phyloP scores from a whole-genome alignment of 2,797 vertebrate genomes.

The Distichodus sexfasciatus region DNA sequence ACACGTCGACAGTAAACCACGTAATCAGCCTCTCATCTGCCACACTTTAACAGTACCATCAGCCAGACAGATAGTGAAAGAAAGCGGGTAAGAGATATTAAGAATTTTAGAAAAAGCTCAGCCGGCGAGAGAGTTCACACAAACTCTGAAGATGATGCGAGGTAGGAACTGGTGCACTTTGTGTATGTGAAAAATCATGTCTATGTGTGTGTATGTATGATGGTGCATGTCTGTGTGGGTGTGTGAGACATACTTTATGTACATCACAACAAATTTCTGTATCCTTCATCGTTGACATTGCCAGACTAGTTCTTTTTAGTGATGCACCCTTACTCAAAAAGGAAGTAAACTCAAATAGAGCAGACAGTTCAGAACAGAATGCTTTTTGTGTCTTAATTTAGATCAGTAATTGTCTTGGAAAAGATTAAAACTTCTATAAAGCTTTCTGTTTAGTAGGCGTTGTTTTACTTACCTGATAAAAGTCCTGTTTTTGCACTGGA shows the following conservation, averaged over 20 bases:
- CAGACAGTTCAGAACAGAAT: not conserved
- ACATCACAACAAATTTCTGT: conserved; percentile 26
- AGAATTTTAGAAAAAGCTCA: conserved; percentile 20
- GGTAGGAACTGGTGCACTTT: conserved; percentile 67
- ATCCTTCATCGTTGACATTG: not conserved
- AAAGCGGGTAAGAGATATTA: conserved; percentile 32
- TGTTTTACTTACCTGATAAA: not conserved
- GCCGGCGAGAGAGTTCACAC: conserved; percentile 34
- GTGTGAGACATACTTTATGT: conserved; percentile 33
- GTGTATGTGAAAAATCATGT: conserved; percentile 17
- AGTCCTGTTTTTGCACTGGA: not conserved
- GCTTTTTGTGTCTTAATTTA: not conserved
- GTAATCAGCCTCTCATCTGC: conserved; percentile 45
- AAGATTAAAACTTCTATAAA: not conserved
- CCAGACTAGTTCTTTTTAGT: not conserved
- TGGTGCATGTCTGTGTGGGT: conserved; percentile 11
- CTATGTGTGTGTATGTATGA: conserved; percentile 11
- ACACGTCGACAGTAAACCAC: conserved; percentile 38
- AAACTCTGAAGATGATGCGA: conserved; percentile 74
- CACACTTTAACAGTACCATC: conserved; percentile 42
- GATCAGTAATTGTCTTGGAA: not conserved
- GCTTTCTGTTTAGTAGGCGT: not conserved
- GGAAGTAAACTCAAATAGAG: not conserved
- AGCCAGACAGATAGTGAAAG: conserved; percentile 39
- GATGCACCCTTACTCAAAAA: not conserved